Evolutionary conservation across 2,113 vertebrate genomes (phyloP).

Genomic region (Tamias sibiricus): DNA sequence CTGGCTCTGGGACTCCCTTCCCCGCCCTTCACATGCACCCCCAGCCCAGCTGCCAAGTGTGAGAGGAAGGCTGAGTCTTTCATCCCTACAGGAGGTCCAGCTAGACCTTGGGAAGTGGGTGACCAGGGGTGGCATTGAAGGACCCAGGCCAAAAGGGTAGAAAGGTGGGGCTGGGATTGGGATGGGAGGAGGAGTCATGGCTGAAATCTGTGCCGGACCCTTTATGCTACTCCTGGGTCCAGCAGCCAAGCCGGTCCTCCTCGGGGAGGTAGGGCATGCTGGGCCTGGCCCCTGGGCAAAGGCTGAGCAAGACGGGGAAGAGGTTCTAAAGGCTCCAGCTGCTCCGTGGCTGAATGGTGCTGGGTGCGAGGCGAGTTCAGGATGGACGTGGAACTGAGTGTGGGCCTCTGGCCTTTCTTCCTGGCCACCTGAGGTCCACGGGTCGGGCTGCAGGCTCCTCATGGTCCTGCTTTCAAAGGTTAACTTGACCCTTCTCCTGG

Average conservation of each 20-base stretch:
- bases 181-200: background rate
- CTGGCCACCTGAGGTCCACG: background rate
- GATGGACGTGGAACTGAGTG: background rate
- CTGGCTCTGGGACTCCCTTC: conserved; percentile 77
- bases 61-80: background rate
- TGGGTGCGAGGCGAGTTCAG: background rate
- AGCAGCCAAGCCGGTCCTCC: background rate
- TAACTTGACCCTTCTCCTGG: background rate
- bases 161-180: background rate
- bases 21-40: background rate
- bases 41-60: background rate
- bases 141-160: background rate
- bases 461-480: background rate
- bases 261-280: background rate
- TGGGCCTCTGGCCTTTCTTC: background rate
- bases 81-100: background rate
- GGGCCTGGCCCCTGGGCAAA: conserved; percentile 1
- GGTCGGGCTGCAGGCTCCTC: background rate
- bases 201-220: background rate
- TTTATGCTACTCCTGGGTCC: too few relatives aligned
- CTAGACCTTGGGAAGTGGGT: background rate
- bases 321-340: background rate
- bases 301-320: background rate
- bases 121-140: background rate
- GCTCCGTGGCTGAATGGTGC: background rate